Percentiles rank a stretch among this genome's conserved stretches.
These are phyloP conservation scores for Tipula vernalis DNA, from an alignment of 2,888 invertebrate genomes.

Conservation along the genomic window DNA sequence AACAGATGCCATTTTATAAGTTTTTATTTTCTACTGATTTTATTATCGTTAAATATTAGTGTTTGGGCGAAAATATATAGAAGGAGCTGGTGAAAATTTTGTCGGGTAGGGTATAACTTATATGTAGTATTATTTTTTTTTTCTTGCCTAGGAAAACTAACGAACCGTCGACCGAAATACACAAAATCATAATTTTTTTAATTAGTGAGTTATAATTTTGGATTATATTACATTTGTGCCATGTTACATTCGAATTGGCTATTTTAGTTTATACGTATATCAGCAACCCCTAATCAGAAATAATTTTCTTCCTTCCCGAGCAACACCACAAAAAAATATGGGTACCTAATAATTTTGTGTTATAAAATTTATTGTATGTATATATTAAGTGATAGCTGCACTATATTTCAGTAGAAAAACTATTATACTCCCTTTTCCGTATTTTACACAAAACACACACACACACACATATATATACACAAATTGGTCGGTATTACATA, in stretches of 20 bases:
- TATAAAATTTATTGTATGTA: background rate
- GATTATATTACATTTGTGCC: no score
- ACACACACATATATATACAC: background rate
- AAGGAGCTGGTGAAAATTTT: background rate
- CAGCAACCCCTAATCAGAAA: background rate
- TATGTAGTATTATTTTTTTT: background rate
- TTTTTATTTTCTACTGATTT: background rate
- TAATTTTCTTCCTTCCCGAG: background rate
- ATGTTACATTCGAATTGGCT: background rate
- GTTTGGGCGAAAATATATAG: background rate
- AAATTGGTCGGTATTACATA: background rate
- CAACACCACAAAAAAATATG: background rate
- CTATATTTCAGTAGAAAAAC: background rate
- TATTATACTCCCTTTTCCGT: background rate
- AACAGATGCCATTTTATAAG: background rate
- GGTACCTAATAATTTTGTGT: background rate
- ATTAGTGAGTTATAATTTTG: background rate
- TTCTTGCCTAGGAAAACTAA: background rate
- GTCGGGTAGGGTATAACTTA: background rate
- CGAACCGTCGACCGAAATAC: background rate
- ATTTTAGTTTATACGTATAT: background rate
- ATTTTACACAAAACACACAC: no score
- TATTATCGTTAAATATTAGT: background rate
- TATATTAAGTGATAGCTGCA: background rate
- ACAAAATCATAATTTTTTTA: background rate